A percentile compares a stretch with the other conserved stretches of the same genome.
Conservation (phyloP, 2,113 vertebrate species). For the Colistium nudipinnis region DNA sequence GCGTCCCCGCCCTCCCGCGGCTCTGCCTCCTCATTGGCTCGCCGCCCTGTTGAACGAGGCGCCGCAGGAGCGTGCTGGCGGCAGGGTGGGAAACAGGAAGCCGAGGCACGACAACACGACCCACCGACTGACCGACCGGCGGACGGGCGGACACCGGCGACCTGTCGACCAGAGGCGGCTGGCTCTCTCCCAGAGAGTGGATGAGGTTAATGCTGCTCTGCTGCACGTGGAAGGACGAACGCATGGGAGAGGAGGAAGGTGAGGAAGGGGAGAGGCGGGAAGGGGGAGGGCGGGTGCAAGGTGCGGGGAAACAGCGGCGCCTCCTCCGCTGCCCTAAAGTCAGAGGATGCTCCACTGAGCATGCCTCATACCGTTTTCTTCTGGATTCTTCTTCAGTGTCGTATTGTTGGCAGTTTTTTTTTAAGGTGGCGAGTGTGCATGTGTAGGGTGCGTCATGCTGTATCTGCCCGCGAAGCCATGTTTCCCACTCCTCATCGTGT, state of each 20-base stretch:
- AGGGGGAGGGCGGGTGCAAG: conserved; percentile 12
- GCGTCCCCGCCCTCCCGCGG: conserved; percentile 16
- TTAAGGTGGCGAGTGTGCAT: background rate
- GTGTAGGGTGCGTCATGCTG: conserved; percentile 31
- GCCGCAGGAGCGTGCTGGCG: conserved; percentile 55
- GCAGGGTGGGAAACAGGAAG: conserved; percentile 49
- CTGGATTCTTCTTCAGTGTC: too few relatives aligned
- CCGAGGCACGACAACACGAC: conserved; percentile 35
- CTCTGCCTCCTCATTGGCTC: conserved; percentile 60
- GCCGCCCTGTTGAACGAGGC: conserved; percentile 65
- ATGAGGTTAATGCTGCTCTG: conserved; percentile 97
- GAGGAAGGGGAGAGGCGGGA: conserved; percentile 1
- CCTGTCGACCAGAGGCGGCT: conserved; percentile 58
- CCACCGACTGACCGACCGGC: conserved; percentile 30
- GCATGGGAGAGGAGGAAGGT: conserved; percentile 97
- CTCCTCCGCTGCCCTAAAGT: too few relatives aligned
- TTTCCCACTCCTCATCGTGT: conserved; percentile 35
- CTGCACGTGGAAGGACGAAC: conserved; percentile 96
- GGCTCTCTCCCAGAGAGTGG: conserved; percentile 76
- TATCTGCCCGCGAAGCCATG: conserved; percentile 44
- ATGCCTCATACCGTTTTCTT: too few relatives aligned
- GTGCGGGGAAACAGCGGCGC: background rate
- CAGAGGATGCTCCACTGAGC: background rate
- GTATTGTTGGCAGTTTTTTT: too few relatives aligned
- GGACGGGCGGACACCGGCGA: conserved; percentile 36